Conservation (phyloP, 2,797 vertebrate species). For the Rhinatrema bivittatum region DNA sequence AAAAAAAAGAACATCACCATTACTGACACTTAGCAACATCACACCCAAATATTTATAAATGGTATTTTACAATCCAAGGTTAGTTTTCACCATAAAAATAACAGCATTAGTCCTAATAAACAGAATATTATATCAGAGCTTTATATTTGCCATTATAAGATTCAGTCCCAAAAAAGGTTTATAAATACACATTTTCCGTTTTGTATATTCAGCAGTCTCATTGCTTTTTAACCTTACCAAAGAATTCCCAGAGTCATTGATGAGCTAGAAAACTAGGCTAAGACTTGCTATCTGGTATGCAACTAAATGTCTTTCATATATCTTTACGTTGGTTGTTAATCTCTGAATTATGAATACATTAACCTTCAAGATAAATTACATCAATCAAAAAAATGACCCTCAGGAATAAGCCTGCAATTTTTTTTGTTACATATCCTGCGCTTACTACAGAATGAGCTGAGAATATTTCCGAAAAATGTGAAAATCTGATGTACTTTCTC, state of each 20-base stretch:
- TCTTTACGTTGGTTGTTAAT: constrained; percentile 65
- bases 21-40: too few relatives aligned
- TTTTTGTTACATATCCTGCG: constrained; percentile 14
- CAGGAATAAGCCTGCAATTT: constrained; percentile 19
- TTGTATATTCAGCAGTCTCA: too few relatives aligned
- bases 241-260: constrained; percentile 38
- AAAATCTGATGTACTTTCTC: neutral
- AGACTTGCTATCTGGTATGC: constrained; percentile 24
- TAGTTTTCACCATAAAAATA: too few relatives aligned
- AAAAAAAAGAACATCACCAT: too few relatives aligned
- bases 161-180: too few relatives aligned
- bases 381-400: constrained; percentile 55
- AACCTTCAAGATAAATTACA: constrained; percentile 67
- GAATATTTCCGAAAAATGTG: neutral
- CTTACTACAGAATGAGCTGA: neutral
- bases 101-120: too few relatives aligned
- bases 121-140: too few relatives aligned
- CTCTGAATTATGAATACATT: constrained; percentile 62
- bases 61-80: too few relatives aligned
- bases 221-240: constrained; percentile 35
- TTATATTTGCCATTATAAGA: too few relatives aligned
- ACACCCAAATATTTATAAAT: too few relatives aligned
- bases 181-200: too few relatives aligned
- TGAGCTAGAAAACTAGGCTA: constrained; percentile 40
- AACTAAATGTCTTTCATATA: constrained; percentile 50